Evolutionary conservation across 2,113 vertebrate species (phyloP).

Genomic region (Melozone crissalis): DNA sequence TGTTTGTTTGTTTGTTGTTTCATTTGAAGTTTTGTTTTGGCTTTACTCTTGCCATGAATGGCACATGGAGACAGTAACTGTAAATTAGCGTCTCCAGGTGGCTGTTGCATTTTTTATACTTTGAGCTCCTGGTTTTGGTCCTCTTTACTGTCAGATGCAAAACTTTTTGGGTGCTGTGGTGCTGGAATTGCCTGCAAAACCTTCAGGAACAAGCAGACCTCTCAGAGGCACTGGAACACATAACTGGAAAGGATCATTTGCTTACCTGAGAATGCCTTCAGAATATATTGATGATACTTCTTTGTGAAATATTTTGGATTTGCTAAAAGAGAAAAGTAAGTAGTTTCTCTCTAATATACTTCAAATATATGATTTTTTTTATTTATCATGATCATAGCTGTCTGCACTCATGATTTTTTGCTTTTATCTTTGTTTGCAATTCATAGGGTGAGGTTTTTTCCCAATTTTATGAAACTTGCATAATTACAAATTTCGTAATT

Average conservation of each 20-base stretch:
- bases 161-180: background rate
- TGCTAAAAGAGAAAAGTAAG: background rate
- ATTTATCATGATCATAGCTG: background rate
- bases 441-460: background rate
- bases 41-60: background rate
- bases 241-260: background rate
- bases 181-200: background rate
- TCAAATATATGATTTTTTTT: background rate
- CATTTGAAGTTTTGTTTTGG: background rate
- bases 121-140: background rate
- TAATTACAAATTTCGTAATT: background rate
- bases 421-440: background rate
- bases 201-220: background rate
- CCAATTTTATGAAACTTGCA: background rate
- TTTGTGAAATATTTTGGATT: background rate
- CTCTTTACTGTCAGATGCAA: background rate
- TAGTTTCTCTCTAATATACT: background rate
- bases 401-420: background rate
- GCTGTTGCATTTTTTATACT: background rate
- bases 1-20: background rate
- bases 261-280: background rate
- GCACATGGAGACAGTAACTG: background rate
- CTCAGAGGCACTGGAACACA: background rate
- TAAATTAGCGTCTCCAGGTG: background rate
- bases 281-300: rapidly evolving